A percentile compares a stretch with the other conserved stretches of the same genome.
Evolutionary conservation across 2,113 vertebrate genomes (phyloP).

Genomic region (Neodon shergylaensis): DNA sequence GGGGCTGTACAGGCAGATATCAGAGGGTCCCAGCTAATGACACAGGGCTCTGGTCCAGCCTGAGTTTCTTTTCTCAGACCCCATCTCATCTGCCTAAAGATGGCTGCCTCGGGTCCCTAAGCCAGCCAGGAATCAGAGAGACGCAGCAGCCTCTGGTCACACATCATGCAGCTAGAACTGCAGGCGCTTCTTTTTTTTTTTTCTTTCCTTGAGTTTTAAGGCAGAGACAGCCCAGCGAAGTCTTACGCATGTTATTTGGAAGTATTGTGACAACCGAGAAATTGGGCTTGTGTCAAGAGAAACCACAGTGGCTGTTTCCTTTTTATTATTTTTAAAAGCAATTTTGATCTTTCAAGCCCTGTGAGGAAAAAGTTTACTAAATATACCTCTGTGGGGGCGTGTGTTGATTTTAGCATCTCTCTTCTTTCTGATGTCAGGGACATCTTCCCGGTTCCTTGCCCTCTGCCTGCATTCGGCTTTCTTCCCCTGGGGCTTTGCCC

Average conservation of each 20-base stretch:
- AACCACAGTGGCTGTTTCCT: constrained; percentile 71
- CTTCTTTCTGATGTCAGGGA: constrained; percentile 61
- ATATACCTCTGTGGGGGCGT: constrained; percentile 66
- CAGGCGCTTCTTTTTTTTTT: background rate
- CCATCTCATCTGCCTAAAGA: background rate
- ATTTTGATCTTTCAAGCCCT: constrained; percentile 78
- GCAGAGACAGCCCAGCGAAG: constrained; percentile 42
- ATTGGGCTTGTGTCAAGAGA: constrained; percentile 74
- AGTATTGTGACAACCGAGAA: constrained; percentile 78
- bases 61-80: background rate
- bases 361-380: constrained; percentile 77
- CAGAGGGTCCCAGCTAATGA: background rate
- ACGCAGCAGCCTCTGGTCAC: background rate
- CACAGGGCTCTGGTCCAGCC: no score
- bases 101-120: background rate
- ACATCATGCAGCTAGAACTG: background rate
- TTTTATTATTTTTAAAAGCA: constrained; percentile 80
- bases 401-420: constrained; percentile 75
- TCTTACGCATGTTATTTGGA: constrained; percentile 58
- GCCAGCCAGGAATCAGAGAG: background rate
- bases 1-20: background rate
- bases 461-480: background rate
- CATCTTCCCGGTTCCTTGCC: background rate
- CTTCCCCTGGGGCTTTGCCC: background rate
- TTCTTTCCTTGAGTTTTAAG: constrained; percentile 47